Conservation (phyloP, 2,113 vertebrate genomes). For the Salvelinus namaycush region DNA sequence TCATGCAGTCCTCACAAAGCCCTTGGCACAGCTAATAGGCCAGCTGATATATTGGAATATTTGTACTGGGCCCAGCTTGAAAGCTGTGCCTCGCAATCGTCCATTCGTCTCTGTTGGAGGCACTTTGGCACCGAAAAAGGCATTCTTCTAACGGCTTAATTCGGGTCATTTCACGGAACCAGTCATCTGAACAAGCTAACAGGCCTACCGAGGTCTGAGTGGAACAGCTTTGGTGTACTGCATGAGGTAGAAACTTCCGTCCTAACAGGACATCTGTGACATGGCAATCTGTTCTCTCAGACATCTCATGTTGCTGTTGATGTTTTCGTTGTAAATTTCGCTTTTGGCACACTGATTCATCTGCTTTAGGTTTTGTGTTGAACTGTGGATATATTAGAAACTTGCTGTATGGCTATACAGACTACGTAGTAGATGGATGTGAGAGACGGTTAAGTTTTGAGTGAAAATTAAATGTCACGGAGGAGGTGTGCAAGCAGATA, state of each 20-base stretch:
- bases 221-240: conserved; percentile 43
- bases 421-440: not conserved
- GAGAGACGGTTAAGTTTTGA: not conserved
- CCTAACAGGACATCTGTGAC: conserved; percentile 45
- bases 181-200: conserved; percentile 64
- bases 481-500: not conserved
- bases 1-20: conserved; percentile 36
- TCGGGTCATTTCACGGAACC: conserved; percentile 62
- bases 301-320: conserved; percentile 19
- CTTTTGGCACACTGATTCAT: conserved; percentile 13
- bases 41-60: conserved; percentile 68
- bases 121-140: conserved; percentile 55
- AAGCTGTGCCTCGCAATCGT: conserved; percentile 49
- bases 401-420: no score
- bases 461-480: not conserved
- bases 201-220: conserved; percentile 55
- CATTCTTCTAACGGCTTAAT: conserved; percentile 61
- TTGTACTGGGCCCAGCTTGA: conserved; percentile 55
- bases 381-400: not conserved
- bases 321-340: conserved; percentile 9
- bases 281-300: conserved; percentile 23
- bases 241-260: conserved; percentile 34
- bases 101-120: conserved; percentile 50
- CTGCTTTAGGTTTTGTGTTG: conserved; percentile 3
- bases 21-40: conserved; percentile 51